These are phyloP conservation scores for Ceramica pisi DNA, from an alignment of 2,888 invertebrate genomes.

Conservation along the genomic window DNA sequence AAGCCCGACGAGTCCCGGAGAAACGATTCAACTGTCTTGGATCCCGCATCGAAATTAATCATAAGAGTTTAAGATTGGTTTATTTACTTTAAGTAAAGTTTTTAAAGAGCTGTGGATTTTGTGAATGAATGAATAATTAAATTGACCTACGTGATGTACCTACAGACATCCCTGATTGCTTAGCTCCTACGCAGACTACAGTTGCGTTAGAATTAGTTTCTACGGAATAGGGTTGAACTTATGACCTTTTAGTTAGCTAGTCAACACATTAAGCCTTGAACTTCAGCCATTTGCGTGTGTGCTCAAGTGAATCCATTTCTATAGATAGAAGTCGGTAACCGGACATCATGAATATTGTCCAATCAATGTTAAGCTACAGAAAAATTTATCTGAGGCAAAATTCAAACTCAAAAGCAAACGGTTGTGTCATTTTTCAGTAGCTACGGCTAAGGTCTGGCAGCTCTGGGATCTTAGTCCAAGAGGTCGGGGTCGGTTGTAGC, in stretches of 20 bases:
- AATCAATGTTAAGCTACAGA: background rate
- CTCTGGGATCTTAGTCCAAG: background rate
- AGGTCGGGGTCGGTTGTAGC: conserved; percentile 20
- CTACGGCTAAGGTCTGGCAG: too few relatives aligned
- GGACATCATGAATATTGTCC: background rate
- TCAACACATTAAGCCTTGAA: conserved; percentile 23
- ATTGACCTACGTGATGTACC: background rate
- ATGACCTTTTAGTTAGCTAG: conserved; percentile 28
- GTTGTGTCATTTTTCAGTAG: background rate
- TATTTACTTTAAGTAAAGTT: too few relatives aligned
- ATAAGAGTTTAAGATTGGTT: too few relatives aligned
- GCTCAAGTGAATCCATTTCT: background rate
- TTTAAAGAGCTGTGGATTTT: too few relatives aligned
- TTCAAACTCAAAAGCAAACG: background rate
- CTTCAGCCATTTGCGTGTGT: conserved; percentile 11
- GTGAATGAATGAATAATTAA: too few relatives aligned
- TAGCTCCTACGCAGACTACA: conserved; percentile 14
- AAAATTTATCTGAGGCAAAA: background rate
- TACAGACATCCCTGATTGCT: conserved; percentile 10
- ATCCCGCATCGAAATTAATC: too few relatives aligned
- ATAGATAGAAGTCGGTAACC: background rate
- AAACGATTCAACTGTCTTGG: too few relatives aligned
- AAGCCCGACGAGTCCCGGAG: too few relatives aligned
- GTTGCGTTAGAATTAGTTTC: conserved; percentile 10
- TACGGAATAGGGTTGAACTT: conserved; percentile 25